These are phyloP conservation scores for Ceratina calcarata DNA, from an alignment of 1,140 invertebrate species.

Conservation along the genomic window DNA sequence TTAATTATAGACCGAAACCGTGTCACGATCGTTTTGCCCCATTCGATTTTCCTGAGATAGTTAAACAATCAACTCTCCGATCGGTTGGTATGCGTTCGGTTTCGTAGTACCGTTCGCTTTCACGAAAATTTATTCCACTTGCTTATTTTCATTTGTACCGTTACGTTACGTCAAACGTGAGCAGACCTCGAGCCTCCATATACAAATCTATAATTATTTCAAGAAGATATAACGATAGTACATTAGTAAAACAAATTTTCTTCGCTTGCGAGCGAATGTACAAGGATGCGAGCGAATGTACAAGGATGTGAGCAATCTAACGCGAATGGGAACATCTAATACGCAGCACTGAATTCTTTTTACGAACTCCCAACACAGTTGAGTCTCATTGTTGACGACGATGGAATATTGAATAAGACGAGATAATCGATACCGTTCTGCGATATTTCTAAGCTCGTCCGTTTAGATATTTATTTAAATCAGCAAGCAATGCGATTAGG, in stretches of 20 bases:
- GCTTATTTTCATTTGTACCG: constrained; percentile 32
- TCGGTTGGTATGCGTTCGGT: neutral
- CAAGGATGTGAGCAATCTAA: too few relatives aligned
- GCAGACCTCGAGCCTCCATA: neutral
- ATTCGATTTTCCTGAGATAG: neutral
- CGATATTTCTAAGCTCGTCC: too few relatives aligned
- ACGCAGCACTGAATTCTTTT: neutral
- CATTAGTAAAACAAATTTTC: neutral
- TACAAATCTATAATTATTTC: constrained; percentile 23
- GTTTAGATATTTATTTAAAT: neutral
- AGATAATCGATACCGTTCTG: too few relatives aligned
- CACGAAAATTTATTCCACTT: constrained; percentile 23
- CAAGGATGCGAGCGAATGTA: too few relatives aligned
- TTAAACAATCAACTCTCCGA: neutral
- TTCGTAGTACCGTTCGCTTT: constrained; percentile 8
- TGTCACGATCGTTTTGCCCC: neutral
- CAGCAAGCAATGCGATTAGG: neutral
- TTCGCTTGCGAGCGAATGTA: too few relatives aligned
- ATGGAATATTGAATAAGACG: too few relatives aligned
- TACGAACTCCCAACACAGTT: neutral
- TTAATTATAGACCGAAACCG: neutral
- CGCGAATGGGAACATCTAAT: neutral
- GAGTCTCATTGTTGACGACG: too few relatives aligned
- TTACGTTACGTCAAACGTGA: constrained; percentile 17
- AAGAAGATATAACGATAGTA: neutral